Evolutionary conservation across 1,140 invertebrate species (phyloP).

Genomic region (Arctopsyche grandis): DNA sequence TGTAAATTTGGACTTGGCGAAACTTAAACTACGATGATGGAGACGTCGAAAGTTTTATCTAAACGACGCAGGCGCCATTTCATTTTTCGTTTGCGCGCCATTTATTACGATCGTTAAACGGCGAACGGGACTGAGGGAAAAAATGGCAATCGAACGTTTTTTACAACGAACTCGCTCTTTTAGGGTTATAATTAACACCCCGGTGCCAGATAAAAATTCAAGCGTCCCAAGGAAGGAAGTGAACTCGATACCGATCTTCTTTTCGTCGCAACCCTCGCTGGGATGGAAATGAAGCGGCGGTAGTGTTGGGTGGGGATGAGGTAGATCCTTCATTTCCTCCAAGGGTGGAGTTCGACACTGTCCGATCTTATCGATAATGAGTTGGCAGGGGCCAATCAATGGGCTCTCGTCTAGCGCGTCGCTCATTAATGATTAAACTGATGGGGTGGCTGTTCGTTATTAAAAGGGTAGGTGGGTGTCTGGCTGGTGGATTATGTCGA

Average conservation of each 20-base stretch:
- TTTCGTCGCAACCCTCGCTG: not conserved
- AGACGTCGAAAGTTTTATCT: no score
- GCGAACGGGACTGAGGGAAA: no score
- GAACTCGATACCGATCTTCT: constrained; percentile 5
- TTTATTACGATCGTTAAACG: no score
- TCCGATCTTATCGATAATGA: constrained; percentile 21
- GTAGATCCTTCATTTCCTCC: constrained; percentile 12
- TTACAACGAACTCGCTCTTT: not conserved
- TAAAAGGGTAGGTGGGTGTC: no score
- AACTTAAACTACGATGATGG: no score
- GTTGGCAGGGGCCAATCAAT: constrained; percentile 18
- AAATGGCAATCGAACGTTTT: no score
- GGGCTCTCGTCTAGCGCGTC: not conserved
- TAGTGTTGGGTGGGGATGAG: not conserved
- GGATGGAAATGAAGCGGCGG: not conserved
- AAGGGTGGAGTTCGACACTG: not conserved
- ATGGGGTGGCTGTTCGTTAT: not conserved
- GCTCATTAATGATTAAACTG: constrained; percentile 13
- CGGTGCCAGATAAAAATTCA: constrained; percentile 1
- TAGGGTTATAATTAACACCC: constrained; percentile 9
- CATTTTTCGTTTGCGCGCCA: no score
- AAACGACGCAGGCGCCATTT: no score
- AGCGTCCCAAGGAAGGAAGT: not conserved
- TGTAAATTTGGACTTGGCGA: not conserved
- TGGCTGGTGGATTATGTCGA: no score